Evolutionary conservation across 2,888 invertebrate genomes (phyloP).

Genomic region (Flexamia atlantica): DNA sequence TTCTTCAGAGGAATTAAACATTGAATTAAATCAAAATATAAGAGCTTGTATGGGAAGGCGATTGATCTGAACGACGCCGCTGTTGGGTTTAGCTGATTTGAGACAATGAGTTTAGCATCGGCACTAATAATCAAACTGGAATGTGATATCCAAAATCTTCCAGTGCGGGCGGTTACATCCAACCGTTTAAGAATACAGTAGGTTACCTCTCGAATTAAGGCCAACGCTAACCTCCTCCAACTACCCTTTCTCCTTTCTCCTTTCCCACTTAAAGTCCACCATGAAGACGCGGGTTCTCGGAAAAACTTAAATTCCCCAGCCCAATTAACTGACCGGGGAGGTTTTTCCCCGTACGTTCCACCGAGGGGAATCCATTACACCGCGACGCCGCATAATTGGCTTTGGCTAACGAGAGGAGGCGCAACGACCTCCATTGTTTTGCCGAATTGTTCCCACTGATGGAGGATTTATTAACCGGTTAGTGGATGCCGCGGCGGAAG

Average conservation of each 20-base stretch:
- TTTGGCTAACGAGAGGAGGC: slow-evolving; percentile 44
- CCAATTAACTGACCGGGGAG: not conserved
- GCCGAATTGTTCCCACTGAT: slow-evolving; percentile 54
- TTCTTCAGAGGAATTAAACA: no score
- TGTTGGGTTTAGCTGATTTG: no score
- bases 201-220: not conserved
- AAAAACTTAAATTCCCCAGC: no score
- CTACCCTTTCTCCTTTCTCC: not conserved
- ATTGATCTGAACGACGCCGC: no score
- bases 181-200: no score
- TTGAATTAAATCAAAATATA: no score
- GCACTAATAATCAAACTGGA: no score
- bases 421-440: slow-evolving; percentile 53
- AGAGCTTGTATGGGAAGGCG: no score
- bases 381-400: slow-evolving; percentile 27
- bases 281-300: not conserved
- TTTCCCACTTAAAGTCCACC: not conserved
- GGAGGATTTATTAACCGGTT: slow-evolving; percentile 47
- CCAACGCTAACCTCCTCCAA: not conserved
- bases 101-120: no score
- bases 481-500: slow-evolving; percentile 41
- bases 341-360: slow-evolving; percentile 11
- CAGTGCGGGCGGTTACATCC: no score
- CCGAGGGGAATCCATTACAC: slow-evolving; percentile 27
- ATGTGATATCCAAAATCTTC: no score